Conservation (phyloP, 2,113 vertebrate species). For the Mus musculus region DNA sequence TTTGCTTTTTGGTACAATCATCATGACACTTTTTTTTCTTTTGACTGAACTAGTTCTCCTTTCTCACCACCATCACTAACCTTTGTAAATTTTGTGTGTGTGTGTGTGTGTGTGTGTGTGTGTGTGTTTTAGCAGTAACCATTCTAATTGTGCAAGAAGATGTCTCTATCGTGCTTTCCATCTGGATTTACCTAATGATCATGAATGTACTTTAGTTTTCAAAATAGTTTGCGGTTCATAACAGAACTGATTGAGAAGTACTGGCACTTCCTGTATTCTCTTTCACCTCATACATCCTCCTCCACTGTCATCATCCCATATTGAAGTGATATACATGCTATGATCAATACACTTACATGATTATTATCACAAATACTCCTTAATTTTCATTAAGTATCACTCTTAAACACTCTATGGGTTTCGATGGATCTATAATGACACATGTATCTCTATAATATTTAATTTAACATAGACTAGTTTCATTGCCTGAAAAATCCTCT, state of each 20-base stretch:
- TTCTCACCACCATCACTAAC: neutral
- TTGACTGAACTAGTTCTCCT: neutral
- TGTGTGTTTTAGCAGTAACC: neutral
- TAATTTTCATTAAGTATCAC: neutral
- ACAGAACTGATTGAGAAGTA: neutral
- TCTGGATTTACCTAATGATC: neutral
- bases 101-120: neutral
- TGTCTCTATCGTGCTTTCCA: neutral
- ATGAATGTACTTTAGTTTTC: neutral
- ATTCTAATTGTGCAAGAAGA: neutral
- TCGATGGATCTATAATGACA: neutral
- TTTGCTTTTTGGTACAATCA: neutral
- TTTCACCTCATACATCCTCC: neutral
- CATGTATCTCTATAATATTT: neutral
- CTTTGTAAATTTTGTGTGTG: neutral
- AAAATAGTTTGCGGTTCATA: neutral
- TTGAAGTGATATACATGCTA: neutral
- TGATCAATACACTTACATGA: neutral
- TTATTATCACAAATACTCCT: neutral
- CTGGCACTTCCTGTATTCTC: neutral
- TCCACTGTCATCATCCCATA: neutral
- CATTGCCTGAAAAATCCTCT: neutral
- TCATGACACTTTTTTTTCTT: neutral
- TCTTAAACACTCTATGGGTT: neutral
- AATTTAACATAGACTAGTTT: neutral